These are phyloP conservation scores for Drosophila azteca DNA, from an alignment of 1,140 invertebrate species.

Conservation along the genomic window DNA sequence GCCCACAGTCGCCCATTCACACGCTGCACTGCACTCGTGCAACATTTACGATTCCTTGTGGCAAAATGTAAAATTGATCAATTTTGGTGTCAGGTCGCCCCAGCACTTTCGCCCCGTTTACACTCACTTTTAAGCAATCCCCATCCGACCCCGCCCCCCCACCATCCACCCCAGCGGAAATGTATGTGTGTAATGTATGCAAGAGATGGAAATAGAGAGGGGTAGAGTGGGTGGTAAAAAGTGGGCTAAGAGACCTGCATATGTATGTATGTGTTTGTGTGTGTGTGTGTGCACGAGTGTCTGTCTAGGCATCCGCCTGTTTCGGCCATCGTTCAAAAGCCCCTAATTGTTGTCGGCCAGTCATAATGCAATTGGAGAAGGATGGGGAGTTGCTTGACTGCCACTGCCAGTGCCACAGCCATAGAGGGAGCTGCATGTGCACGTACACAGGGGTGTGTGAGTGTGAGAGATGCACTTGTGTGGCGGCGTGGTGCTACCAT, in stretches of 20 bases:
- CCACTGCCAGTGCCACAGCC: constrained; percentile 3
- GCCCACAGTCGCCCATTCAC: constrained; percentile 4
- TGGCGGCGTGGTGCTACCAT: too few species aligned
- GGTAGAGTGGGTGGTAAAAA: background rate
- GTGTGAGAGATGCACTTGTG: background rate
- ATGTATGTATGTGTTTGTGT: too few species aligned
- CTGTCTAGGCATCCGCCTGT: background rate
- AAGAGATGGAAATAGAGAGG: background rate
- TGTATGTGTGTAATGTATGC: constrained; percentile 23
- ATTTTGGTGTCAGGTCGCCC: constrained; percentile 45
- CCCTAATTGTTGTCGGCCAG: constrained; percentile 32
- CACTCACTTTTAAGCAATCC: too few species aligned
- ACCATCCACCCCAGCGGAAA: background rate
- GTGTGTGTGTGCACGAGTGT: too few species aligned
- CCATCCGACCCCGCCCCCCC: background rate
- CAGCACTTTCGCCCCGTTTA: background rate
- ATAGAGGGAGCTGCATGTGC: background rate
- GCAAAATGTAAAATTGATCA: constrained; percentile 72
- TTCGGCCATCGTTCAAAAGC: constrained; percentile 21
- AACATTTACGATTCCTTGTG: constrained; percentile 54
- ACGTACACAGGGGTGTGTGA: too few species aligned
- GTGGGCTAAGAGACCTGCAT: too few species aligned
- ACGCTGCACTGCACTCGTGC: too few species aligned
- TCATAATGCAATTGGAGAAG: constrained; percentile 25
- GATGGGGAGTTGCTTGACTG: background rate